Percentiles rank a stretch among this genome's conserved stretches.
These are phyloP conservation scores for Choreutis nemorana DNA, from an alignment of 2,888 invertebrate species.

Conservation along the genomic window DNA sequence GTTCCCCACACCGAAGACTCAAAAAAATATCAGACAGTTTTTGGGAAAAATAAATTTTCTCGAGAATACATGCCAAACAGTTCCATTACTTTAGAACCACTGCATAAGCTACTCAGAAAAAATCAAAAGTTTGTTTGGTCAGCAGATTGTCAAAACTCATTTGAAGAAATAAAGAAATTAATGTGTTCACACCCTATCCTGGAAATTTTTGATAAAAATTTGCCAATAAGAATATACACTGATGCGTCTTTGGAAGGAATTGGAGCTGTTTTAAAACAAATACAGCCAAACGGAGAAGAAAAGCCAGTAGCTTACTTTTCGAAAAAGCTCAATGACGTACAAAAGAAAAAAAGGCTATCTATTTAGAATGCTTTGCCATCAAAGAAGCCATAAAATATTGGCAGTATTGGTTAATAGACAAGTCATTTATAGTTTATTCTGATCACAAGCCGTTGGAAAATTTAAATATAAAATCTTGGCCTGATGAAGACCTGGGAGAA, in stretches of 20 bases:
- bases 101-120: slow-evolving; percentile 16
- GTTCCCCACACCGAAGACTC: slow-evolving; percentile 10
- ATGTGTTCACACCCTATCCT: slow-evolving; percentile 6
- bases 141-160: slow-evolving; percentile 9
- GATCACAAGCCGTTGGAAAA: slow-evolving; percentile 7
- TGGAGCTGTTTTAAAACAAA: slow-evolving; percentile 12
- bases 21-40: slow-evolving; percentile 12
- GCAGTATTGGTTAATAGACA: slow-evolving; percentile 9
- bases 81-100: slow-evolving; percentile 15
- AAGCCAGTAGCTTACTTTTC: slow-evolving; percentile 9
- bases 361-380: slow-evolving; percentile 11
- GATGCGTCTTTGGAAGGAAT: slow-evolving; percentile 5
- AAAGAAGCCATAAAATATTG: slow-evolving; percentile 9
- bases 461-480: slow-evolving; percentile 5
- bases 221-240: slow-evolving; percentile 10
- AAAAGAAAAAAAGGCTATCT: slow-evolving; percentile 11
- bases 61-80: slow-evolving; percentile 13
- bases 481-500: slow-evolving; percentile 9
- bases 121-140: slow-evolving; percentile 12
- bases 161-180: slow-evolving; percentile 7
- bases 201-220: slow-evolving; percentile 8
- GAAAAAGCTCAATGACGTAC: slow-evolving; percentile 8
- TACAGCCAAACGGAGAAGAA: slow-evolving; percentile 9
- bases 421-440: slow-evolving; percentile 5
- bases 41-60: slow-evolving; percentile 17